phyloP scores from a whole-genome alignment of 2,797 vertebrate species.

The Taenioides sp. region DNA sequence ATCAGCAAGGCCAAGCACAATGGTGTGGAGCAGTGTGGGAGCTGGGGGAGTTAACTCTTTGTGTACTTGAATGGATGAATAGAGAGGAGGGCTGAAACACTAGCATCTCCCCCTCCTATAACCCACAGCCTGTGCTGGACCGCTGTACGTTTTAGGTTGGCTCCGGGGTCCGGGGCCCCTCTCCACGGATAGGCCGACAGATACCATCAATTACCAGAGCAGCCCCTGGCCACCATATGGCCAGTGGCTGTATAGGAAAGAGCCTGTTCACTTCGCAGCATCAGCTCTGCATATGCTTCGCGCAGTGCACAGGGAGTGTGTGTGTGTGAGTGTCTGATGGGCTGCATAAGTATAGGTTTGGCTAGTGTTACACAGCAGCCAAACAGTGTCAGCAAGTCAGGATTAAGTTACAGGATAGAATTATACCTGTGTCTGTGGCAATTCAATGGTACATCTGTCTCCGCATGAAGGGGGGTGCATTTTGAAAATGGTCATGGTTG shows the following conservation, averaged over 20 bases:
- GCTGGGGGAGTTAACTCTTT: conserved; percentile 80
- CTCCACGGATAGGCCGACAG: conserved; percentile 70
- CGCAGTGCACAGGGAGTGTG: conserved; percentile 49
- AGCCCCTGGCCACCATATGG: conserved; percentile 83
- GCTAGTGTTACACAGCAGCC: conserved; percentile 72
- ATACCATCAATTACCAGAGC: conserved; percentile 81
- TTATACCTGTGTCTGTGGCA: conserved; percentile 47
- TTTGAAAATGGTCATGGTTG: conserved; percentile 14
- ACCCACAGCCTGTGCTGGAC: conserved; percentile 53
- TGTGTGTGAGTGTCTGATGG: conserved; percentile 27
- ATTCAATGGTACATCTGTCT: conserved; percentile 16
- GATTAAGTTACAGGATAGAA: conserved; percentile 70
- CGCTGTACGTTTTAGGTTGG: conserved; percentile 74
- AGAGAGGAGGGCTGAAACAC: conserved; percentile 79
- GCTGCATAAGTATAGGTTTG: conserved; percentile 46
- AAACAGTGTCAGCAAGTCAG: conserved; percentile 51
- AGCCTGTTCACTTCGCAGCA: conserved; percentile 66
- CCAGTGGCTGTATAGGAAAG: conserved; percentile 75
- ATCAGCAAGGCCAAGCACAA: conserved; percentile 68
- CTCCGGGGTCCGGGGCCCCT: conserved; percentile 66
- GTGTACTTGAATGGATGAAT: conserved; percentile 79
- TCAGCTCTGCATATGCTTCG: conserved; percentile 74
- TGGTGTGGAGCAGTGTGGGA: conserved; percentile 72
- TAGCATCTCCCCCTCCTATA: conserved; percentile 69
- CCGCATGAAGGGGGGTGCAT: conserved; percentile 14